These are phyloP conservation scores for Volucella inanis DNA, from an alignment of 2,888 invertebrate genomes.

Conservation along the genomic window DNA sequence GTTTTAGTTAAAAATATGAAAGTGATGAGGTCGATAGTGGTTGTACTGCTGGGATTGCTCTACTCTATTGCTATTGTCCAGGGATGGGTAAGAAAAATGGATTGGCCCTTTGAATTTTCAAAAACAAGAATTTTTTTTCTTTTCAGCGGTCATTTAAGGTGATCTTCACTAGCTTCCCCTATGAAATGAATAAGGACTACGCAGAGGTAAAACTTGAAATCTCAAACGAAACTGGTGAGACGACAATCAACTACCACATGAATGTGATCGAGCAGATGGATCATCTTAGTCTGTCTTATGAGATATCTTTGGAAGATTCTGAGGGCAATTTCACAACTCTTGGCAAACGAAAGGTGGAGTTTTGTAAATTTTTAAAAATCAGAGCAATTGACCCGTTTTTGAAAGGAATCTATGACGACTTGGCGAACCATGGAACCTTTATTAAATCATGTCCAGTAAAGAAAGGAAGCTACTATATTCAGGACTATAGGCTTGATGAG, in stretches of 20 bases:
- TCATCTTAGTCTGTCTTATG: conserved; percentile 76
- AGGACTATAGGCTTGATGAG: conserved; percentile 79
- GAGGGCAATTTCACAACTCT: conserved; percentile 77
- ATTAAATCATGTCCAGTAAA: conserved; percentile 79
- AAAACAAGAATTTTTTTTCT: conserved; percentile 24
- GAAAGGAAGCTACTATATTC: conserved; percentile 77
- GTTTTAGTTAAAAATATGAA: conserved; percentile 70
- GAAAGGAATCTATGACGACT: conserved; percentile 78
- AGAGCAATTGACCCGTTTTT: conserved; percentile 77
- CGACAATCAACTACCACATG: conserved; percentile 75
- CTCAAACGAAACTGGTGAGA: conserved; percentile 76
- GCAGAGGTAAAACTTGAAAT: conserved; percentile 77
- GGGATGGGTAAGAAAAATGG: conserved; percentile 78
- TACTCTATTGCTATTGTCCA: conserved; percentile 63
- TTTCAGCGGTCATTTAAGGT: conserved; percentile 80
- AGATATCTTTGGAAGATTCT: conserved; percentile 76
- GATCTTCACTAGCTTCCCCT: conserved; percentile 77
- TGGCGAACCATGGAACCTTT: conserved; percentile 78
- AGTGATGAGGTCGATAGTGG: conserved; percentile 77
- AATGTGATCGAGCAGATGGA: conserved; percentile 77
- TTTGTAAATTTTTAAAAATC: conserved; percentile 79
- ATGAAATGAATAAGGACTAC: conserved; percentile 77
- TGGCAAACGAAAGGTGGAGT: conserved; percentile 76
- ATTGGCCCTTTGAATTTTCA: conserved; percentile 20
- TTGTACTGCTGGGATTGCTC: conserved; percentile 67